Evolutionary conservation across 92 coral and sea anemone genomes (phyloP), one percentile per base, ranked within the genome.

Genomic region (Parazoanthus darwini): DNA sequence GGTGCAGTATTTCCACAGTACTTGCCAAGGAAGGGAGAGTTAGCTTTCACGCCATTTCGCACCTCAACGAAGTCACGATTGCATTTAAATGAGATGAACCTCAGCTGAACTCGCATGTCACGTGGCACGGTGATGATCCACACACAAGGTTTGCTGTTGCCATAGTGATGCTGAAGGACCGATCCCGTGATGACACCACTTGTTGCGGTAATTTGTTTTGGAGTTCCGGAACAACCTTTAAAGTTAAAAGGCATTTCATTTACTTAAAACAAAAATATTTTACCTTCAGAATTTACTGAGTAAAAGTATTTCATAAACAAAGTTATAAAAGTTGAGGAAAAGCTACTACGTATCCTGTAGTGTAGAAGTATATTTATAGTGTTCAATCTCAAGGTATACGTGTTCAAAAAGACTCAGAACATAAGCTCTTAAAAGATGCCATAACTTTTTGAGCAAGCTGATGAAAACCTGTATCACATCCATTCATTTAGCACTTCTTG

Each of bases 91-190:
- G 80, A 77, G 26, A 8, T 43, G 44, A 77, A 77, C 33, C 44
- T 8, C 26, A 77, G 80, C 26, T 22, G 13, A 6, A 77, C 59
- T 42, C 26, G 80, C 80, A 77, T 77, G 48, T 77, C 80, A 77
- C 33, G 58, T 20, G 80, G 80, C 26, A 77, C 80, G 46, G 80
- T 43, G 80, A 77, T 77, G 14, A 77, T 43, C 80, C 80, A 77
- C 56, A 77, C 80, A 26, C 80, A 77, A 77, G 80, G 58, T 46
- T 77, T 39, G 33, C 80, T 77, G 58, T 77, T 77, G 80, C 80
- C 80, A 77, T 77, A 77, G 58, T 77, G 80, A 77, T 77, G 80
- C 35, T 77, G 80, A 23, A 43, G 80, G 80, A 38, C 42, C 2
- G 80, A 77, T 6, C 80, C 80, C 44, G 80, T 77, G 33, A 77